Base-by-base conservation (phyloP, 1,140 invertebrate genomes). In the Bombus vancouverensis region DNA sequence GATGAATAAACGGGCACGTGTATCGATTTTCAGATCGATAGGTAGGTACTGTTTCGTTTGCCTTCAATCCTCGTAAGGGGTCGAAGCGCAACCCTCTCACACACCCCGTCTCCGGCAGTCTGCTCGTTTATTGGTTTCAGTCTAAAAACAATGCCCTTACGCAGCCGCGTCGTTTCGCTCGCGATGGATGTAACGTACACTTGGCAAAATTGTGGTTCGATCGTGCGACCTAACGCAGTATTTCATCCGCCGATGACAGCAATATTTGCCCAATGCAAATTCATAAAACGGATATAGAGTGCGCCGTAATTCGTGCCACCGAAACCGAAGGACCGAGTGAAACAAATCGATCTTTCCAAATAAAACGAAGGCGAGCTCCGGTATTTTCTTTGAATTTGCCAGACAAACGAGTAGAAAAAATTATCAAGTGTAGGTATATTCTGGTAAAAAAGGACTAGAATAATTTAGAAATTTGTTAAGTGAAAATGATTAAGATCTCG, bases 121-220 rank as follows among this genome's bases (percentile, higher is more conserved):
- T 34, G 65, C n/a, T 22, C 92, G 92, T 93, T 92, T 93, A 94
- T 93, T 93, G 93, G 89, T 90, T 91, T 91, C 89, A 80, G 87
- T 87, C 89, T 89, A 91, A 93, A 93, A 94, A 93, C 92, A 90
- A 92, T 93, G 85, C 87, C 89, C 87, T 91, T 91, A 89, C 87
- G 87, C 91, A 87, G 71, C 76, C 89, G 79, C 28, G 3, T 90
- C 81, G 78, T 82, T 84, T 79, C 78, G 81, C 32, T 72, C 74
- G n/a, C 74, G 74, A 85, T 65, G 81, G 66, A 87, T 79, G 83
- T 90, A 83, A 62, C 68, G 34, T 89, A 86, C 73, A 90, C 76
- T 90, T 84, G 59, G 59, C 82, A 59, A 90, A 90, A 90, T 90
- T 90, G 89, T 77, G 72, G 87, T 59, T 47, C 76, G 75, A 83